A percentile compares a stretch with the other conserved stretches of the same genome.
Evolutionary conservation across 2,113 vertebrate species (phyloP).

Genomic region (Fulica atra): DNA sequence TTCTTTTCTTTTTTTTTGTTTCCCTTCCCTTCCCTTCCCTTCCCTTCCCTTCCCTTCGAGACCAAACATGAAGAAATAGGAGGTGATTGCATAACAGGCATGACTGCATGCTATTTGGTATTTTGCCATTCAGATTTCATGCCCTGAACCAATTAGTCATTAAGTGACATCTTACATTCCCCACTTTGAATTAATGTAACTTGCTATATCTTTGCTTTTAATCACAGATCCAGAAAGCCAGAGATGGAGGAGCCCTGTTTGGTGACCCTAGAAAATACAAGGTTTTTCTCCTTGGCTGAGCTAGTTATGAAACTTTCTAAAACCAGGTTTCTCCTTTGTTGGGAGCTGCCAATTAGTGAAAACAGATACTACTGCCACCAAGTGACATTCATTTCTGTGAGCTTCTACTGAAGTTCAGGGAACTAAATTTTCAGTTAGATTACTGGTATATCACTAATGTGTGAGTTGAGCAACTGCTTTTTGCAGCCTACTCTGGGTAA

Average conservation of each 20-base stretch:
- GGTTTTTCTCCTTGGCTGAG: background rate
- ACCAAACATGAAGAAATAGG: background rate
- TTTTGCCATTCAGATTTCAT: conserved; percentile 4
- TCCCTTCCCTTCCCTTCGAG: background rate
- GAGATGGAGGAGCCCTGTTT: background rate
- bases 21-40: too few species aligned
- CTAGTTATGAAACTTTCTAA: background rate
- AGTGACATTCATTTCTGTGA: background rate
- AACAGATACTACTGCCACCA: background rate
- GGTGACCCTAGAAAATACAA: background rate
- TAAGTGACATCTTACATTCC: background rate
- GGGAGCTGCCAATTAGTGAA: background rate
- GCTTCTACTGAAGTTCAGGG: background rate
- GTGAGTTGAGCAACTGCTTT: background rate
- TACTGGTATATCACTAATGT: rapidly evolving
- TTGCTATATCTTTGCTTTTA: background rate
- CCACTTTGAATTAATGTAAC: background rate
- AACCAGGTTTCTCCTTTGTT: background rate
- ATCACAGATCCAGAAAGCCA: background rate
- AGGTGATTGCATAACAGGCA: background rate
- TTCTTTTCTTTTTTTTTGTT: background rate
- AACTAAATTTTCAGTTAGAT: background rate
- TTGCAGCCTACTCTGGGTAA: background rate
- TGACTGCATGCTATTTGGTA: conserved; percentile 5
- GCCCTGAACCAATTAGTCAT: background rate